Evolutionary conservation across 1,140 invertebrate species (phyloP), one percentile per base, ranked within the genome.

Genomic region (Trichonephila inaurata): DNA sequence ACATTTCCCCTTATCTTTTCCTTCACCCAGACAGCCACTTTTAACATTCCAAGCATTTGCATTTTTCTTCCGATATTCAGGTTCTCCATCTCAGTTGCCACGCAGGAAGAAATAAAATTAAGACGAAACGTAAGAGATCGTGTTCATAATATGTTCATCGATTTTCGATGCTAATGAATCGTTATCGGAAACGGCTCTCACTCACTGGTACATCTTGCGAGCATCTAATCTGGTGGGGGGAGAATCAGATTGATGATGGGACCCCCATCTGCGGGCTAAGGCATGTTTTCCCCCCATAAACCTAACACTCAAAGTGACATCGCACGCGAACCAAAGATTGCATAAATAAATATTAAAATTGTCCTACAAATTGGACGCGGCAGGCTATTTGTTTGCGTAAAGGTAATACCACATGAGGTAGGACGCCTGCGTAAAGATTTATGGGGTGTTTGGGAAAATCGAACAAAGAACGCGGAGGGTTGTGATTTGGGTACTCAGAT

Each of bases 301-400:
- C 16, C 72, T 77, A 44, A 61, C 64, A 89, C 88, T 89, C 44
- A 19, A 88, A 64, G 61, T 88, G 86, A 88, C 51, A 40, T 24
- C 28, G 89, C 89, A 91, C 89, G 89, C 89, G 89, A 91, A 40
- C 60, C 10, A 40, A 21, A 14, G 44, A 82, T 91, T 62, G 89
- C 69, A 91, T 91, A 91, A 91, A 91, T 91, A 91, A 91, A 91
- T 91, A 91, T 82, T 81, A 91, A 91, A 82, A 91, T 91, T 62
- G 44, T 77, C 89, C 72, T 19, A 91, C 88, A 89, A 91, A 91
- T 81, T 91, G 89, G 89, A 58, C 61, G 33, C 61, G 18, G 62
- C 28, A 28, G 40, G 87, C 16, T 87, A 24, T 19, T 44, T 87
- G 85, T 87, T 87, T 87, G 85, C 72, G 28, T 77, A 61, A 62